phyloP scores from a whole-genome alignment of 2,113 vertebrate species.

The Coturnix japonica region DNA sequence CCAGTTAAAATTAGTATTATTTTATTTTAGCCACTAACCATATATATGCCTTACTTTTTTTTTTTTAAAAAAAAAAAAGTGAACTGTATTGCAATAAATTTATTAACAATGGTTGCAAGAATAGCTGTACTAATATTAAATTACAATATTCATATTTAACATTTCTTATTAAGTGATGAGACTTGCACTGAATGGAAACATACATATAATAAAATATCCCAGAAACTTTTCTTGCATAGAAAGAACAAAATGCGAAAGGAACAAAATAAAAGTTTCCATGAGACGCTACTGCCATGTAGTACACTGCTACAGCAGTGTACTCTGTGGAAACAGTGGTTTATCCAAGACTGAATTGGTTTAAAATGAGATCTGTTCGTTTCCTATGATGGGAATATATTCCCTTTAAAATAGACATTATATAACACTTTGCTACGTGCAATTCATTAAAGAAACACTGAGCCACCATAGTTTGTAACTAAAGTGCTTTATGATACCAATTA shows the following conservation, averaged over 20 bases:
- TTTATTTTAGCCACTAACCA: neutral
- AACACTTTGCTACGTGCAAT: neutral
- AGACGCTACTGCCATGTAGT: neutral
- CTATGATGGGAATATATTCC: neutral
- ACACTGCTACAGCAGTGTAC: neutral
- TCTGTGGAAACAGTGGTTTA: neutral
- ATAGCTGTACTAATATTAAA: slow-evolving; percentile 35
- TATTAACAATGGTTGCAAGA: slow-evolving; percentile 31
- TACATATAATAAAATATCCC: neutral
- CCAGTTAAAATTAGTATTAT: neutral
- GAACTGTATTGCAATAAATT: neutral
- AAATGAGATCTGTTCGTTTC: neutral
- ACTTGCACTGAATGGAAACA: neutral
- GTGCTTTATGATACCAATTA: neutral
- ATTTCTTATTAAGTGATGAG: slow-evolving; percentile 29
- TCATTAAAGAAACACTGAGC: neutral
- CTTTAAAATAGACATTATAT: neutral
- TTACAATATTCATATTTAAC: slow-evolving; percentile 34
- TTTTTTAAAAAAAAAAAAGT: neutral
- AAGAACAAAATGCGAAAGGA: neutral
- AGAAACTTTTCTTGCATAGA: neutral
- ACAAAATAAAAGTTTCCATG: neutral
- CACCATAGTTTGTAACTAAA: neutral
- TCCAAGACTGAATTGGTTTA: neutral
- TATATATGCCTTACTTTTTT: rapidly evolving